Conservation (phyloP, 1,140 invertebrate genomes). For the Macrobrachium rosenbergii region DNA sequence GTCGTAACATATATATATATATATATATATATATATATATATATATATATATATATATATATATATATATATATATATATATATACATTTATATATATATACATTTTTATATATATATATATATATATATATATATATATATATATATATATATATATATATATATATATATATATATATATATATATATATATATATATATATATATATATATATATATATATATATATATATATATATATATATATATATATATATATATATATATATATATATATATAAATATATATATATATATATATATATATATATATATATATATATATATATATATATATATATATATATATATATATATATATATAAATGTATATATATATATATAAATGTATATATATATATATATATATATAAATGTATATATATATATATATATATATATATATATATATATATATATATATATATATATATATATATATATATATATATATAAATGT, state of each 20-base stretch:
- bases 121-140: slow-evolving; percentile 12
- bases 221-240: background rate
- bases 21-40: background rate
- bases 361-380: background rate
- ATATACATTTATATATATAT: slow-evolving; percentile 9
- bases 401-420: background rate
- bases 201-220: background rate
- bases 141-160: slow-evolving; percentile 5
- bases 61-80: slow-evolving; percentile 9
- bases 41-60: background rate
- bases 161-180: slow-evolving; percentile 18
- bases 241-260: background rate
- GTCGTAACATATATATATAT: slow-evolving; percentile 4
- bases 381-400: background rate
- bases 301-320: background rate
- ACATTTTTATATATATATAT: slow-evolving; percentile 11
- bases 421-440: background rate
- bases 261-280: no score
- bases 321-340: background rate
- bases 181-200: slow-evolving; percentile 8
- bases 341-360: background rate
- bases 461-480: slow-evolving; percentile 1
- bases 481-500: background rate
- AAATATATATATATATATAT: background rate
- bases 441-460: background rate